Conservation (phyloP, 1,140 invertebrate genomes). For the Drosophila bipectinata region DNA sequence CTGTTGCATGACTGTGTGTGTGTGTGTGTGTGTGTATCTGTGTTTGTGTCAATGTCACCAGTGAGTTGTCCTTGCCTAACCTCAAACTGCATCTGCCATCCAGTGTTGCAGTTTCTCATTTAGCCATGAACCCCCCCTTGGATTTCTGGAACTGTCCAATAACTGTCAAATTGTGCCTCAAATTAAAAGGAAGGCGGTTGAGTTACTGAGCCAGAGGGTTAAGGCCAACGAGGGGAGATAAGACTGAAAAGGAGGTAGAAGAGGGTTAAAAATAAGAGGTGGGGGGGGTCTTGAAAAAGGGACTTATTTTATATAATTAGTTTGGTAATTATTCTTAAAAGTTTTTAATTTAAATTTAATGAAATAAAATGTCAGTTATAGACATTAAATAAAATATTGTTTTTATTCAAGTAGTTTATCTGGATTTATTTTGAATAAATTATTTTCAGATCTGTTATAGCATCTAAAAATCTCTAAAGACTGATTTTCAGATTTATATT, state of each 20-base stretch:
- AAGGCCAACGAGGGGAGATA: background rate
- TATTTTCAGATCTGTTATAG: too few relatives aligned
- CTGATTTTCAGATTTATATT: too few relatives aligned
- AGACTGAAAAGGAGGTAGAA: background rate
- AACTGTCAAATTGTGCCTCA: constrained; percentile 74
- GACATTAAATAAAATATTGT: too few relatives aligned
- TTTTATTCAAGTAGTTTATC: too few relatives aligned
- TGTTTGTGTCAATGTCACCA: constrained; percentile 21
- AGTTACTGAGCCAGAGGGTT: background rate
- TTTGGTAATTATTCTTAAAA: too few relatives aligned
- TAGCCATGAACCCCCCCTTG: background rate
- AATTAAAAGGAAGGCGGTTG: constrained; percentile 62
- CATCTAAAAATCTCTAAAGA: too few relatives aligned
- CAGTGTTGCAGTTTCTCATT: constrained; percentile 31
- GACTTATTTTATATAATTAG: too few relatives aligned
- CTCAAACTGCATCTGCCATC: constrained; percentile 7
- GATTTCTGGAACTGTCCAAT: constrained; percentile 56
- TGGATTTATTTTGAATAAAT: too few relatives aligned
- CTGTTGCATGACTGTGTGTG: background rate
- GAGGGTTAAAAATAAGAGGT: too few relatives aligned
- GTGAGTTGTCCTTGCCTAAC: constrained; percentile 16
- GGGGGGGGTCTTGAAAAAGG: too few relatives aligned
- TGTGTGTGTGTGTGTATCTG: background rate
- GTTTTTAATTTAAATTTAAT: too few relatives aligned
- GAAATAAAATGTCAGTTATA: too few relatives aligned